Base-by-base conservation (phyloP, 1,140 invertebrate species). In the Pygmarrhopalites habei region DNA sequence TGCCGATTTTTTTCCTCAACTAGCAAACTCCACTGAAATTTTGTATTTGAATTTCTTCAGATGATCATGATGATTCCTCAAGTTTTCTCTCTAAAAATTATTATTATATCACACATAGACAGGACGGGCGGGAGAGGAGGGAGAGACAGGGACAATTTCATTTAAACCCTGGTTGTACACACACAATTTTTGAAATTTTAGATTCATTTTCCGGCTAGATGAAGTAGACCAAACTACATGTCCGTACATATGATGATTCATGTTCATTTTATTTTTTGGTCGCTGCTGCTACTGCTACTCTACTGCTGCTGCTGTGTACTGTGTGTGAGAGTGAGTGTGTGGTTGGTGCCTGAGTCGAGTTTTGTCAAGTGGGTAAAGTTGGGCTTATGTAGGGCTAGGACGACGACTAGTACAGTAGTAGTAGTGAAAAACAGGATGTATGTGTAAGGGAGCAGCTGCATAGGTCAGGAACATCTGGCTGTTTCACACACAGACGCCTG, bases 401-500 rank as follows among this genome's bases (percentile, higher is more conserved):
- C 5, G 56, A 23, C 5, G 5, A 43, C 7, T 21, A 19, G 17
- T 17, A 35, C n/a, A 12, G 28, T 35, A 23, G 56, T 7, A 58
- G 39, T 43, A 14, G 56, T 41, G 39, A 58, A 35, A 43, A 58
- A 43, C 56, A 58, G 56, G 51, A 55, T 55, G 51, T 55, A 32
- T 55, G 51, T 32, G 51, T 55, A 55, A 55, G 30, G 56, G 30
- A 43, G 56, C 56, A 58, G 56, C 56, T 58, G 56, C 56, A 43
- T 58, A 58, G 56, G 56, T 58, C 56, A 58, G 56, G 56, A 58
- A 58, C 56, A 58, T 58, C 56, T 58, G 56, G 30, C 56, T 23
- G 51, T 55, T 55, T 55, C 29, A n/a, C 51, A 55, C 51, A 55
- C 51, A 55, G 51, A 55, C 29, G 51, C 51, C 51, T 55, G 23